Evolutionary conservation across 2,113 vertebrate species (phyloP), one percentile per base, ranked within the genome.

Genomic region (Protobothrops flavoviridis): DNA sequence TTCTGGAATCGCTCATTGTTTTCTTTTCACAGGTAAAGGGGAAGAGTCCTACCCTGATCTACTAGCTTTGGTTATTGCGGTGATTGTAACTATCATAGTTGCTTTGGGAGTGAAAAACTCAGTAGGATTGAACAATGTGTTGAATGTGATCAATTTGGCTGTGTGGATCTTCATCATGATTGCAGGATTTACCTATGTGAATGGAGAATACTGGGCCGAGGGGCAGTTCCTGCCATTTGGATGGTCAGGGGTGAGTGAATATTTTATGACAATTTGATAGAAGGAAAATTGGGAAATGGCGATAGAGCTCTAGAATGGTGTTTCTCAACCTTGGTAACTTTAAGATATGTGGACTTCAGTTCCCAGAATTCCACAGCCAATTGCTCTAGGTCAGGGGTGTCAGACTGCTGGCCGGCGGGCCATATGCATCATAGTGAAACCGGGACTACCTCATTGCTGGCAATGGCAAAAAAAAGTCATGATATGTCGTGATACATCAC

Each of bases 231-330:
- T 99, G 95, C 99, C 99, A 0, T 98, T 98, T 0, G 99, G 99
- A 95, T 99, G 99, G 99, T 99, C 99, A 0, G 99, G 99, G 99
- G 99, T 99, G 96, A 99, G 99, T 99, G 97, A 98, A 99, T 97
- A 43, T 39, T 33, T 92, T 39, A 29, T 17, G 7, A 24, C 24
- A 90, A 45, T 12, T 59, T 21, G 4, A 13, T 12, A 45, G 23
- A 39, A 89, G 33, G 21, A 26, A 89, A 26, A 64, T 8, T 45
- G 39, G 43, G 13, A 50, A 48, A 26, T 20, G 7, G 13, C 4
- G 26, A 6, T 56, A 64, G 33, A 90, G 45, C 3, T 59, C 57
- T 9, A 15, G 11, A 7, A 64, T 11, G 3, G 10, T 6, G 2
- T 64, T 64, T n/a, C 61, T 64, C 29, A 64, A 64, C 11, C 4